Evolutionary conservation across 2,888 invertebrate species (phyloP).

Genomic region (Deroplatys truncata): DNA sequence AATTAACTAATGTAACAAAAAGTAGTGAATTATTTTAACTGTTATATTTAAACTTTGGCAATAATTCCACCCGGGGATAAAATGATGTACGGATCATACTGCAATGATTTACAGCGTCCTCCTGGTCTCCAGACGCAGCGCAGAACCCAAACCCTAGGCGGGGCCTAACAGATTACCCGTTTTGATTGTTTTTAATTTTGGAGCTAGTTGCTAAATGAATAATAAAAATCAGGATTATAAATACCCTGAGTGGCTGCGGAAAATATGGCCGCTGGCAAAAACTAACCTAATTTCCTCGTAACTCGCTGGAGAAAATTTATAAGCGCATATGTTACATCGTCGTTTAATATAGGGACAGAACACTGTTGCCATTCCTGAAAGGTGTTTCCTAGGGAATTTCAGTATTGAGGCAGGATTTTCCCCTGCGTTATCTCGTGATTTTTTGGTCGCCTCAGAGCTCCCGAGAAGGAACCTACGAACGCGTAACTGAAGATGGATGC

Average conservation of each 20-base stretch:
- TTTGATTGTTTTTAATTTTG: neutral
- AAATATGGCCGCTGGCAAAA: neutral
- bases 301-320: neutral
- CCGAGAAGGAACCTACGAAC: no score
- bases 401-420: no score
- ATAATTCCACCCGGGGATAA: neutral
- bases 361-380: no score
- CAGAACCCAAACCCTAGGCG: no score
- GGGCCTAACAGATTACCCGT: neutral
- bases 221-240: neutral
- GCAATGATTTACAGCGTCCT: neutral
- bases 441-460: no score
- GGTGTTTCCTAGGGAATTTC: no score
- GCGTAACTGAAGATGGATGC: no score
- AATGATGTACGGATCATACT: neutral
- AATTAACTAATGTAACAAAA: neutral
- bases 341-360: no score
- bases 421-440: no score
- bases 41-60: neutral
- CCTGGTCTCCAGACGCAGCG: neutral
- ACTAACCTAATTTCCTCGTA: neutral
- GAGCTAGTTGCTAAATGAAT: neutral
- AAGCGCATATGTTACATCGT: no score
- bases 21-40: neutral
- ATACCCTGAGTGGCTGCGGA: neutral